These are phyloP conservation scores for Steatornis caripensis DNA, from an alignment of 2,113 vertebrate genomes.

Conservation along the genomic window DNA sequence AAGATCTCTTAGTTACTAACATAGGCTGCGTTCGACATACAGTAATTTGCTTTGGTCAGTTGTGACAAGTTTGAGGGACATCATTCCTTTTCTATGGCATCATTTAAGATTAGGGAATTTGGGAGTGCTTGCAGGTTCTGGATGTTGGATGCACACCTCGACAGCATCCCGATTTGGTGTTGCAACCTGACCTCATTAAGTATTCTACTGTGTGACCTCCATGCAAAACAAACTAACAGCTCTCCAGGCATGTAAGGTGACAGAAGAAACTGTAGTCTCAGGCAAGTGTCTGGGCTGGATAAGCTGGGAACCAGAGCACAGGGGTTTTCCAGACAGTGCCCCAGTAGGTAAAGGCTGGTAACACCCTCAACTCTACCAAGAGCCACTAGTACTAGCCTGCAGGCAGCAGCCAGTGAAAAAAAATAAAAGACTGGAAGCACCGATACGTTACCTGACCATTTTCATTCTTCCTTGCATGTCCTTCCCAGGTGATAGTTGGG, in stretches of 20 bases:
- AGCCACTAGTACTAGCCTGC: neutral
- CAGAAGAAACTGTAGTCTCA: neutral
- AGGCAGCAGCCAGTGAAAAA: neutral
- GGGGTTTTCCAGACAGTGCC: neutral
- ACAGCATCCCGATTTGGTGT: neutral
- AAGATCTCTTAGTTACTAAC: neutral
- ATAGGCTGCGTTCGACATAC: accelerated
- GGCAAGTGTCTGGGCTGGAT: neutral
- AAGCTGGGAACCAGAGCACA: accelerated
- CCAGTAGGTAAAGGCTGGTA: too few species aligned
- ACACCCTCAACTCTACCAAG: neutral
- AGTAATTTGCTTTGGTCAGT: neutral
- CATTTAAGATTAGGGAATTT: neutral
- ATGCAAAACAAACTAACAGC: neutral
- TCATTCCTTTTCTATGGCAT: neutral
- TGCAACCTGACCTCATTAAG: neutral
- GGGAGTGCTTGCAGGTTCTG: neutral
- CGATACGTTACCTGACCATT: accelerated
- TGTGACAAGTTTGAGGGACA: neutral
- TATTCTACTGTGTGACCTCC: neutral
- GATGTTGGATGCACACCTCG: neutral
- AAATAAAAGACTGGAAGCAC: neutral
- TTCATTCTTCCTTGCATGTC: neutral
- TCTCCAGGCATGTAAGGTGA: neutral
- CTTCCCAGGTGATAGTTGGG: neutral